Evolutionary conservation across 2,113 vertebrate genomes (phyloP).

Genomic region (Gulo gulo): DNA sequence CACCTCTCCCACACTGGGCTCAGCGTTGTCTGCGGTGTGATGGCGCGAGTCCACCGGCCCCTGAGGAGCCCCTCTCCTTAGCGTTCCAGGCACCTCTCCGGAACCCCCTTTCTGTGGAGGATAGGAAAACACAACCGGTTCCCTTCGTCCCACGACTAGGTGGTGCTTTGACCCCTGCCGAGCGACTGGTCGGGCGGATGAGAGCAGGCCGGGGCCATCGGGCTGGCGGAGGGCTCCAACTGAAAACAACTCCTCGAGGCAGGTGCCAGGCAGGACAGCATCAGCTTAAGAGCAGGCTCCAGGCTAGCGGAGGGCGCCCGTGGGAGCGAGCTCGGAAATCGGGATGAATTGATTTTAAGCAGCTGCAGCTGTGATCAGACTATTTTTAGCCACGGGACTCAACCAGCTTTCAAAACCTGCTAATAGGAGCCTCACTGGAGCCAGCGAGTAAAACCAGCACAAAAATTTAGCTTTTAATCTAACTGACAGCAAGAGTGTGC

Average conservation of each 20-base stretch:
- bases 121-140: neutral
- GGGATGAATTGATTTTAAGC: slow-evolving; percentile 36
- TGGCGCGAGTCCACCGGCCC: neutral
- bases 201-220: neutral
- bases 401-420: slow-evolving; percentile 40
- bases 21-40: neutral
- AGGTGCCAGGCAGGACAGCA: slow-evolving; percentile 8
- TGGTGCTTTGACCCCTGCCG: neutral
- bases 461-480: slow-evolving; percentile 8
- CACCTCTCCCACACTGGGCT: neutral
- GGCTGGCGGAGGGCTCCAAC: neutral
- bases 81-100: neutral
- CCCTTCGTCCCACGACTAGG: neutral
- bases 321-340: neutral
- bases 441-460: slow-evolving; percentile 7
- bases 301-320: neutral
- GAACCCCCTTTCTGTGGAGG: neutral
- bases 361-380: slow-evolving; percentile 37
- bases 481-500: slow-evolving; percentile 10
- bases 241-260: neutral
- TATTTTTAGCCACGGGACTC: slow-evolving; percentile 53
- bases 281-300: neutral
- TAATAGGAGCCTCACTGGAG: neutral
- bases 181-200: neutral
- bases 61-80: neutral